Conservation (phyloP, 1,140 invertebrate species). For the Yoshiicerus persimilis region DNA sequence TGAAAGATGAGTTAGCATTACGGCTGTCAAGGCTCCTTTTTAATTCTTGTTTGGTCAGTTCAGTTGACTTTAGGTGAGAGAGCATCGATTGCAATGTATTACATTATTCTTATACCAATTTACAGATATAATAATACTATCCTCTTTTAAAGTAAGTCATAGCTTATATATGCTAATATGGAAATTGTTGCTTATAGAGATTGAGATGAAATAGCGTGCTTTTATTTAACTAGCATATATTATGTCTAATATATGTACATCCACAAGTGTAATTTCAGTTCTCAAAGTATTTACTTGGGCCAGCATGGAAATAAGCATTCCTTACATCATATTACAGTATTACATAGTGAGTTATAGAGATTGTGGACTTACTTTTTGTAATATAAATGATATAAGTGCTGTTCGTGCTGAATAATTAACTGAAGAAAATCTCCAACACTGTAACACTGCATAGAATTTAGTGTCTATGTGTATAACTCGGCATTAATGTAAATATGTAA, state of each 20-base stretch:
- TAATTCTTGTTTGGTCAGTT: conserved; percentile 20
- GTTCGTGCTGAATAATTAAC: not conserved
- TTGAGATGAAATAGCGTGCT: not conserved
- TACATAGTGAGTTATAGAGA: not conserved
- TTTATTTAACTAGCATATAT: not conserved
- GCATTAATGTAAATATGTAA: not conserved
- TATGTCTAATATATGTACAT: not conserved
- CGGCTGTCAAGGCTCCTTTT: conserved; percentile 14
- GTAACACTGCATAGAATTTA: not conserved
- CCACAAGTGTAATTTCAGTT: not conserved
- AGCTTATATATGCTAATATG: not conserved
- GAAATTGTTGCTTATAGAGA: not conserved
- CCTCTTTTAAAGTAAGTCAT: not conserved
- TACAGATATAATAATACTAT: not conserved
- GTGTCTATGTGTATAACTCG: not conserved
- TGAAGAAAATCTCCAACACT: not conserved
- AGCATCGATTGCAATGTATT: not conserved
- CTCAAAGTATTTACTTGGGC: too few relatives aligned
- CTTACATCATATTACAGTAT: too few relatives aligned
- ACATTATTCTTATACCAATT: not conserved
- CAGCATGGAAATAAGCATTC: too few relatives aligned
- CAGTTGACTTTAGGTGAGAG: not conserved
- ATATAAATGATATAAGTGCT: not conserved
- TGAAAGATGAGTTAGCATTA: conserved; percentile 20
- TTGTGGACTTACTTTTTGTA: not conserved